Evolutionary conservation across 1,140 invertebrate genomes (phyloP).

Genomic region (Lepeophtheirus salmonis): DNA sequence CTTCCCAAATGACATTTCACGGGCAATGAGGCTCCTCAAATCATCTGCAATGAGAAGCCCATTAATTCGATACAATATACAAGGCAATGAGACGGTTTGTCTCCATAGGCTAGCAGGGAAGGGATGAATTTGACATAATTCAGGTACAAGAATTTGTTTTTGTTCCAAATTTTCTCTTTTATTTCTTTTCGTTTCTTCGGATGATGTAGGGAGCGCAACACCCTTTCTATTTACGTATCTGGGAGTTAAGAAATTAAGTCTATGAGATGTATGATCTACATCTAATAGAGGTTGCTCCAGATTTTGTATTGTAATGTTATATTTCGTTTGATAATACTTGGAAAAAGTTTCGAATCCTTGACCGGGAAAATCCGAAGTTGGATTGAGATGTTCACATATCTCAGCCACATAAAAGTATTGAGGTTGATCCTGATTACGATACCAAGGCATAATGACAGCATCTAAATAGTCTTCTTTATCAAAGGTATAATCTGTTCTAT

Average conservation of each 20-base stretch:
- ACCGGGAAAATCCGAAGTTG: constrained; percentile 76
- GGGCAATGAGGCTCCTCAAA: constrained; percentile 57
- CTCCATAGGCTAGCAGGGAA: constrained; percentile 94
- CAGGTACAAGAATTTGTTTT: constrained; percentile 95
- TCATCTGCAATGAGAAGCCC: constrained; percentile 80
- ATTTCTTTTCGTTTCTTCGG: constrained; percentile 65
- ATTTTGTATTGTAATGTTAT: constrained; percentile 73
- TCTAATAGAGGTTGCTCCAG: constrained; percentile 72
- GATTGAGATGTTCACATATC: constrained; percentile 70
- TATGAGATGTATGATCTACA: constrained; percentile 90
- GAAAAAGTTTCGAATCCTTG: constrained; percentile 75
- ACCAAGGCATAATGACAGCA: constrained; percentile 97
- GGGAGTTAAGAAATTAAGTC: constrained; percentile 86
- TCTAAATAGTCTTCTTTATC: constrained; percentile 32
- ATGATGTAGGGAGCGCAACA: constrained; percentile 74
- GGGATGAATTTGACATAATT: constrained; percentile 84
- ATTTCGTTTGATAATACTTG: constrained; percentile 85
- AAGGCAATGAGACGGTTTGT: constrained; percentile 85
- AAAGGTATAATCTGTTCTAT: background rate
- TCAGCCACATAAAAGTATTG: constrained; percentile 87
- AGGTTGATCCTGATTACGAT: constrained; percentile 87
- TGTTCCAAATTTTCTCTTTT: constrained; percentile 80
- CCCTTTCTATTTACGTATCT: constrained; percentile 88
- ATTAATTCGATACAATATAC: constrained; percentile 83
- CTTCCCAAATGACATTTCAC: constrained; percentile 49